These are phyloP conservation scores for Neuroscelio doddi DNA, from an alignment of 2,888 invertebrate species.

Conservation along the genomic window DNA sequence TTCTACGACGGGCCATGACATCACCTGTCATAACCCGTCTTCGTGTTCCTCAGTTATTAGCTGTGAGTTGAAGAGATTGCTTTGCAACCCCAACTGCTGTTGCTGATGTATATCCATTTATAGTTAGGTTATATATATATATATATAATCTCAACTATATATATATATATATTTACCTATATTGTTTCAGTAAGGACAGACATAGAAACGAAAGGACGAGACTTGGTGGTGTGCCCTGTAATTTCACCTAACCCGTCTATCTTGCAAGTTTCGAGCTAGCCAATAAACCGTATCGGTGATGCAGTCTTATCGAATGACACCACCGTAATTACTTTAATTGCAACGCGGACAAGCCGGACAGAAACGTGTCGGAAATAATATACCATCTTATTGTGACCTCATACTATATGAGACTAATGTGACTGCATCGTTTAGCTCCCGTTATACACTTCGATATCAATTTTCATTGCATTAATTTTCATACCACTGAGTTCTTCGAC, in stretches of 20 bases:
- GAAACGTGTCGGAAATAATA: conserved; percentile 33
- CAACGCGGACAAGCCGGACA: conserved; percentile 16
- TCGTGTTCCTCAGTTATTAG: conserved; percentile 64
- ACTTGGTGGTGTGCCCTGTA: conserved; percentile 16
- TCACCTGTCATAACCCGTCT: conserved; percentile 60
- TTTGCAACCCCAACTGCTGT: conserved; percentile 12
- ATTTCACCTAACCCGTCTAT: conserved; percentile 24
- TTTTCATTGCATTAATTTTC: too few relatives aligned
- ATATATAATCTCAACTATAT: not conserved
- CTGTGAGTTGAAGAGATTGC: conserved; percentile 55
- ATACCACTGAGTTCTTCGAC: too few relatives aligned
- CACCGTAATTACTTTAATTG: conserved; percentile 39
- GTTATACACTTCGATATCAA: too few relatives aligned
- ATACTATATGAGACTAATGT: not conserved
- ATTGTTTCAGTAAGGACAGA: conserved; percentile 11
- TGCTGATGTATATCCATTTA: not conserved
- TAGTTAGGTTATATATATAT: not conserved
- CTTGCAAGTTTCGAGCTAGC: conserved; percentile 21
- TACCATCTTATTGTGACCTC: not conserved
- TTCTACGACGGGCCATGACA: conserved; percentile 53
- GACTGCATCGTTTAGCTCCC: not conserved
- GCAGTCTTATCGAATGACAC: conserved; percentile 34
- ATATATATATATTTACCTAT: not conserved
- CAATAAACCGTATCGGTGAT: conserved; percentile 36
- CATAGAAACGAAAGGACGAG: conserved; percentile 10